These are phyloP conservation scores for Clarias laeviceps DNA, from an alignment of 2,797 vertebrate species.

Conservation along the genomic window DNA sequence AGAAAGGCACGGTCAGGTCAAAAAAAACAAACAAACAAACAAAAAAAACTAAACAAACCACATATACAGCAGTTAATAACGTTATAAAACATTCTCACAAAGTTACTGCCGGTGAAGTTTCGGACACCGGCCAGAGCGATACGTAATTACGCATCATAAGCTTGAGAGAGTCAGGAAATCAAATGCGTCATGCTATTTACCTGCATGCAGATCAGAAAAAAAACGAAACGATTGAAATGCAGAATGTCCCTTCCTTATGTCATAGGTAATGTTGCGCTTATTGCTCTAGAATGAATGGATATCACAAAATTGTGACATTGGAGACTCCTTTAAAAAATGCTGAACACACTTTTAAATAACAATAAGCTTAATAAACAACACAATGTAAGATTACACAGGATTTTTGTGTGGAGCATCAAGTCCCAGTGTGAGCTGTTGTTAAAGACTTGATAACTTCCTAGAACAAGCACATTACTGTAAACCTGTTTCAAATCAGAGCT, in stretches of 20 bases:
- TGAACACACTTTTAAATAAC: not conserved
- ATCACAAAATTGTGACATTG: not conserved
- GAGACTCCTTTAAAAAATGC: not conserved
- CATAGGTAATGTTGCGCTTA: not conserved
- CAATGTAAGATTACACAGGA: not conserved
- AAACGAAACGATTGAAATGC: not conserved
- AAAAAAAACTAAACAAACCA: slow-evolving; percentile 23
- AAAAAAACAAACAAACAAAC: not conserved
- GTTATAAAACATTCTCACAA: slow-evolving; percentile 11
- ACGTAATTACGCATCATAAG: not conserved
- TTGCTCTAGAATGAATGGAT: not conserved
- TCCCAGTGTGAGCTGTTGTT: not conserved
- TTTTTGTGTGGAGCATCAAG: not conserved
- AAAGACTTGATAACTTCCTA: not conserved
- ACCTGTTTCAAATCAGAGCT: not conserved
- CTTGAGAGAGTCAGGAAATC: not conserved
- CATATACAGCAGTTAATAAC: slow-evolving; percentile 5
- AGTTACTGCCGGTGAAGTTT: slow-evolving; percentile 22
- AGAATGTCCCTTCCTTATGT: not conserved
- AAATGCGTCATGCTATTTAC: not conserved
- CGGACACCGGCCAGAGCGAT: slow-evolving; percentile 7
- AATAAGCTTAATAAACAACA: not conserved
- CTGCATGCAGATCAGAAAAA: not conserved
- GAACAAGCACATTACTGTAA: not conserved
- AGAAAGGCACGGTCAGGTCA: slow-evolving; percentile 52